phyloP scores from a whole-genome alignment of 2,888 invertebrate genomes.

The Noctuana brunneofusca region DNA sequence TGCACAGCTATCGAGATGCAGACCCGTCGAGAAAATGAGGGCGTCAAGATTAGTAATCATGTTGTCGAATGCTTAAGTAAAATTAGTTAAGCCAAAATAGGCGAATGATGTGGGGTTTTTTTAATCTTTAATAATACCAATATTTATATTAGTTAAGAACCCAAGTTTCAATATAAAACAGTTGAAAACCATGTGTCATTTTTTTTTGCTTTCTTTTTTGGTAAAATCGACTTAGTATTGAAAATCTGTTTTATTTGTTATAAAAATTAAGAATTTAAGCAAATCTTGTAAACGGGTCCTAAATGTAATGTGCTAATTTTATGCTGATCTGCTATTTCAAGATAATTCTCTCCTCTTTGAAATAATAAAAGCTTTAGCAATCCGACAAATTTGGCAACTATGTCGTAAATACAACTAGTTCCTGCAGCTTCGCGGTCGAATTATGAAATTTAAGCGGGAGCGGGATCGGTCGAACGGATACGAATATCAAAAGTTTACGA shows the following conservation, averaged over 20 bases:
- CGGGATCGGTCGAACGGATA: constrained; percentile 60
- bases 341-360: too few relatives aligned
- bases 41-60: constrained; percentile 43
- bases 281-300: too few relatives aligned
- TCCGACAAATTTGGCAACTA: constrained; percentile 34
- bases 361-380: background rate
- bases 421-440: constrained; percentile 52
- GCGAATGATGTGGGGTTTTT: background rate
- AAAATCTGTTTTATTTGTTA: too few relatives aligned
- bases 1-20: constrained; percentile 42
- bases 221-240: too few relatives aligned
- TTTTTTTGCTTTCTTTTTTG: too few relatives aligned
- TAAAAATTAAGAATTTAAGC: too few relatives aligned
- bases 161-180: too few relatives aligned
- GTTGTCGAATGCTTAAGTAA: constrained; percentile 37
- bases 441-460: constrained; percentile 63
- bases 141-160: background rate
- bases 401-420: constrained; percentile 45
- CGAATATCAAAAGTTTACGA: constrained; percentile 71
- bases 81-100: background rate
- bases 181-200: too few relatives aligned
- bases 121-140: background rate
- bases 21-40: constrained; percentile 42
- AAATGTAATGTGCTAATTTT: constrained; percentile 1
- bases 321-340: background rate